Percentiles rank a stretch among this genome's conserved stretches.
Conservation (phyloP, 1,140 invertebrate species). For the Meloidogyne hapla region DNA sequence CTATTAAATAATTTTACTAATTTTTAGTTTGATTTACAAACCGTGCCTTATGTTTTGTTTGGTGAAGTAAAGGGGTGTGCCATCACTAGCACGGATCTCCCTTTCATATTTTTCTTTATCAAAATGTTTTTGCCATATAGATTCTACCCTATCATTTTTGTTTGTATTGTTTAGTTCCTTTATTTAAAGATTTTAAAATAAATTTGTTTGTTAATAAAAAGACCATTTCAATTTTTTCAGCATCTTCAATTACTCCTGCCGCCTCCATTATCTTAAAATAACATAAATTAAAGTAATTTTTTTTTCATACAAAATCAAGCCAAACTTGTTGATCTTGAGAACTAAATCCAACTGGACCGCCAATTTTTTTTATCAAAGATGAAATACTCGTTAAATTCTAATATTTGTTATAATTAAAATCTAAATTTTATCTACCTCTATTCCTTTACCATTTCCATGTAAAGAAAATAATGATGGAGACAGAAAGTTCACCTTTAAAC, state of each 20-base stretch:
- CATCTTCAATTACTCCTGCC: slow-evolving; percentile 15
- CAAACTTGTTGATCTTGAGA: slow-evolving; percentile 32
- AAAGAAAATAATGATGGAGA: slow-evolving; percentile 42
- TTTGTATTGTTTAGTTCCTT: slow-evolving; percentile 20
- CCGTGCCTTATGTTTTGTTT: slow-evolving; percentile 46
- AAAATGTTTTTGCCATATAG: slow-evolving; percentile 18
- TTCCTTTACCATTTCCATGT: slow-evolving; percentile 33
- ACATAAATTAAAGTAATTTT: background rate
- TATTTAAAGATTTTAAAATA: background rate
- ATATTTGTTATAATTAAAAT: background rate
- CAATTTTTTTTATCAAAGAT: slow-evolving; percentile 29
- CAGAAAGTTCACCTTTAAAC: slow-evolving; percentile 38
- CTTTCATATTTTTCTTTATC: slow-evolving; percentile 34
- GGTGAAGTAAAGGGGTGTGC: slow-evolving; percentile 52
- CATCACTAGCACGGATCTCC: slow-evolving; percentile 33
- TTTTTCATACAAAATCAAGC: slow-evolving; percentile 40
- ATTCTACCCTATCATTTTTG: background rate
- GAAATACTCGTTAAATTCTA: slow-evolving; percentile 32
- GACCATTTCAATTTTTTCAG: background rate
- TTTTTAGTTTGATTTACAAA: background rate
- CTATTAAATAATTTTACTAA: background rate
- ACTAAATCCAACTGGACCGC: slow-evolving; percentile 25
- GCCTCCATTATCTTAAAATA: slow-evolving; percentile 24
- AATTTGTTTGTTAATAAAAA: background rate
- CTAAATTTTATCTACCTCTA: slow-evolving; percentile 28